phyloP scores from a whole-genome alignment of 2,888 invertebrate genomes.

The Eulithis testata region DNA sequence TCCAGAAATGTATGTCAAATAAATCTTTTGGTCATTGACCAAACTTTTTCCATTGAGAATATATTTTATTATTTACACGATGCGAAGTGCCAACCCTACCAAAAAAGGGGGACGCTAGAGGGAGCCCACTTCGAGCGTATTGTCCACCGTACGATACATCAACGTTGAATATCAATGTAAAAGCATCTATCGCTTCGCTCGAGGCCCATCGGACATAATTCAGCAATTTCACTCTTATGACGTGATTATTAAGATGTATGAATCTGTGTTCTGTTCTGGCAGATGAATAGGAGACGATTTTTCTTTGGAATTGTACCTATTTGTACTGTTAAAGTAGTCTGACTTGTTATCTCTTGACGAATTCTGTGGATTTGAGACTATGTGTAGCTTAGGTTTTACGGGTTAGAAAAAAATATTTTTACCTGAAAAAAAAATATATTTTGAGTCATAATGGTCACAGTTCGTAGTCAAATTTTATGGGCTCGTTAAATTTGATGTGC shows the following conservation, averaged over 20 bases:
- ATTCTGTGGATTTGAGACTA: background rate
- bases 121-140: slow-evolving; percentile 57
- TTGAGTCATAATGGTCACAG: no score
- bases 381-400: background rate
- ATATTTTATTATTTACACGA: no score
- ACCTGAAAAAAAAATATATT: no score
- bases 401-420: no score
- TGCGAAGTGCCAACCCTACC: slow-evolving; percentile 52
- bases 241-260: slow-evolving; percentile 68
- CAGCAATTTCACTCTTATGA: slow-evolving; percentile 65
- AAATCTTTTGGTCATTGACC: no score
- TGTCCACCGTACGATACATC: slow-evolving; percentile 72
- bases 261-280: slow-evolving; percentile 30
- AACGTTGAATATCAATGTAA: slow-evolving; percentile 75
- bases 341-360: background rate
- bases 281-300: slow-evolving; percentile 36
- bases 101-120: slow-evolving; percentile 50
- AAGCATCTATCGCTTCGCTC: slow-evolving; percentile 65
- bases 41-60: no score
- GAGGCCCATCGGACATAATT: slow-evolving; percentile 67
- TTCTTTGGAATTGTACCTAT: slow-evolving; percentile 40
- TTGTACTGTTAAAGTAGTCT: slow-evolving; percentile 29
- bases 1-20: no score
- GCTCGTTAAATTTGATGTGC: no score
- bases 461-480: no score